Conservation (phyloP, 2,113 vertebrate genomes). For the Vulpes lagopus region DNA sequence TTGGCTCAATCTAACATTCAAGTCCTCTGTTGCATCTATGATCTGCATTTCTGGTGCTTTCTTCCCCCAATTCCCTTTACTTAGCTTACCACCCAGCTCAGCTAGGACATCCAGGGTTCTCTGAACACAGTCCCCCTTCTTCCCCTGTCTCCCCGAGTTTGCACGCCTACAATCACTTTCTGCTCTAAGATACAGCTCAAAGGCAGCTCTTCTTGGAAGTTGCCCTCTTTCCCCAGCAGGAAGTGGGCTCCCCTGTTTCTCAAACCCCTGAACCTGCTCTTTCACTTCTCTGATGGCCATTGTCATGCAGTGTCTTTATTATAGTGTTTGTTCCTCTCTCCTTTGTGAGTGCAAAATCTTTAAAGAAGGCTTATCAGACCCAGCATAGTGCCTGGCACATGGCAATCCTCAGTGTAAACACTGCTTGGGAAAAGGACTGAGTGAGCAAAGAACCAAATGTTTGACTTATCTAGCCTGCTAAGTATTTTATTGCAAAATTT, state of each 20-base stretch:
- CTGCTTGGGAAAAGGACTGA: neutral
- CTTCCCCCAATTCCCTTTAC: neutral
- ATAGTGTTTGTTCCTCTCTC: neutral
- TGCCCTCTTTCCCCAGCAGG: neutral
- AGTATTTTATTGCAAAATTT: neutral
- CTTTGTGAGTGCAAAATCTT: neutral
- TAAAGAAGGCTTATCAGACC: neutral
- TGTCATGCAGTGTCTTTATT: neutral
- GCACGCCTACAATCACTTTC: neutral
- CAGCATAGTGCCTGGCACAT: neutral
- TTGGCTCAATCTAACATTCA: neutral
- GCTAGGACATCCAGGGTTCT: neutral
- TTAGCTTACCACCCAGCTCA: neutral
- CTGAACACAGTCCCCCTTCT: neutral
- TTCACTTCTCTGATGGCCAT: neutral
- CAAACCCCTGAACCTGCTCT: neutral
- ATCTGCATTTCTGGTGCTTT: neutral
- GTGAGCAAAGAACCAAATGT: neutral
- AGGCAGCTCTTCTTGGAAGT: neutral
- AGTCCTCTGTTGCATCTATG: neutral
- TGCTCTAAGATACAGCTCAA: neutral
- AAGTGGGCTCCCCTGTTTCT: neutral
- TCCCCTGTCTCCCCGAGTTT: neutral
- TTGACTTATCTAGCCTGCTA: neutral
- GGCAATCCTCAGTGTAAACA: neutral